Percentiles rank a stretch among this genome's conserved stretches.
phyloP scores from a whole-genome alignment of 1,140 invertebrate genomes.

The Anastrepha obliqua region DNA sequence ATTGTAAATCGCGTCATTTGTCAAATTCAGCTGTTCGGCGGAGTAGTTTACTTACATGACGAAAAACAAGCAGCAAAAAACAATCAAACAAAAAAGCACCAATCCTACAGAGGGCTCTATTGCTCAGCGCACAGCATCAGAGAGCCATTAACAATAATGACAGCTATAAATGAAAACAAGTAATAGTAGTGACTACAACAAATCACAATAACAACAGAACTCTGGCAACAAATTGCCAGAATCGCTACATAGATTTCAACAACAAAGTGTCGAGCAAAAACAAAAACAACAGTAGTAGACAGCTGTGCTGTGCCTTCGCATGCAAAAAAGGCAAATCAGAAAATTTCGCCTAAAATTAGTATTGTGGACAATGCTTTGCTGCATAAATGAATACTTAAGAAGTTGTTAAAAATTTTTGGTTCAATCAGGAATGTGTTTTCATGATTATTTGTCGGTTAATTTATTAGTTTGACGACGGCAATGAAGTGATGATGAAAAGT shows the following conservation, averaged over 20 bases:
- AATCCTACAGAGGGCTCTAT: not conserved
- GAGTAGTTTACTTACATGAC: constrained; percentile 9
- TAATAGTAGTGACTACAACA: constrained; percentile 46
- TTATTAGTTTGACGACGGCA: no score
- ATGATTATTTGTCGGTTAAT: not conserved
- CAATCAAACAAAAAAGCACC: constrained; percentile 6
- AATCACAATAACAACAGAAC: not conserved
- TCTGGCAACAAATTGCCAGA: not conserved
- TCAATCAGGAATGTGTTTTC: not conserved
- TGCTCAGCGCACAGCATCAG: constrained; percentile 16
- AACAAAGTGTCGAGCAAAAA: not conserved
- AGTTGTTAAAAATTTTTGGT: not conserved
- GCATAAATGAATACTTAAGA: constrained; percentile 1
- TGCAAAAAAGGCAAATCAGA: not conserved
- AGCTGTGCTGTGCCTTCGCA: not conserved
- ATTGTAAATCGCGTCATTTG: constrained; percentile 73
- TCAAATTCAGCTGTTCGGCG: constrained; percentile 68
- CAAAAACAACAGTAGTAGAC: not conserved
- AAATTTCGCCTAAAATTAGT: constrained; percentile 26
- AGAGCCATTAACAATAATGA: constrained; percentile 45
- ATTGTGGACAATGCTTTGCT: not conserved
- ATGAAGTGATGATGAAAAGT: no score
- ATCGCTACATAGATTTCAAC: not conserved
- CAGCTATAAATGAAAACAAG: constrained; percentile 46
- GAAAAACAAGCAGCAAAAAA: constrained; percentile 18